These are phyloP conservation scores for Bubo scandiacus DNA, from an alignment of 2,113 vertebrate genomes.

Conservation along the genomic window DNA sequence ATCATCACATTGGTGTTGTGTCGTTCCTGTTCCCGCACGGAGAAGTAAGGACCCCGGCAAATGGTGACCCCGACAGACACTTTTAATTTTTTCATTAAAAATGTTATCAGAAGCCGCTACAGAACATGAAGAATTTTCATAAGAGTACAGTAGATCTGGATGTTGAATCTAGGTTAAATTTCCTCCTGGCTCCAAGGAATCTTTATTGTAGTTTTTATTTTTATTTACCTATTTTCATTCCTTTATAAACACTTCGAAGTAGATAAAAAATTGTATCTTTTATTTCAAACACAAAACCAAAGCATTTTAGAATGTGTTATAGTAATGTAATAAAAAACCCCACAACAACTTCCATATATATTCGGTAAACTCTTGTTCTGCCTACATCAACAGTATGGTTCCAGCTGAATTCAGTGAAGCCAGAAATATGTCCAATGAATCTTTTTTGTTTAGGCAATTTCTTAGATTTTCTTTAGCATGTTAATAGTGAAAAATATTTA, in stretches of 20 bases:
- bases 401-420: neutral
- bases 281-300: neutral
- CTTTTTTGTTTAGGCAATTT: neutral
- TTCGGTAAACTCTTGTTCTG: neutral
- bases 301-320: neutral
- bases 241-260: neutral
- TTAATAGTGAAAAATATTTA: neutral
- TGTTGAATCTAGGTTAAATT: neutral
- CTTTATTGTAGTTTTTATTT: neutral
- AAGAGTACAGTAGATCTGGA: neutral
- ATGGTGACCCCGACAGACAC: no score
- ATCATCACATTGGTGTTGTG: no score
- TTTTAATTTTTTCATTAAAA: neutral
- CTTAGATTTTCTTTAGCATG: neutral
- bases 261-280: neutral
- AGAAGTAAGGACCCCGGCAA: no score
- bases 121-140: neutral
- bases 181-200: neutral
- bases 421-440: neutral
- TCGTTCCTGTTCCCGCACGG: no score
- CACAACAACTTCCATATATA: neutral
- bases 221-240: neutral
- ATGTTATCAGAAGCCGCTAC: neutral
- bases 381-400: neutral
- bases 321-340: neutral